A percentile compares a stretch with the other conserved stretches of the same genome.
Conservation (phyloP, 2,888 invertebrate genomes). For the Iselma pallidipennis region DNA sequence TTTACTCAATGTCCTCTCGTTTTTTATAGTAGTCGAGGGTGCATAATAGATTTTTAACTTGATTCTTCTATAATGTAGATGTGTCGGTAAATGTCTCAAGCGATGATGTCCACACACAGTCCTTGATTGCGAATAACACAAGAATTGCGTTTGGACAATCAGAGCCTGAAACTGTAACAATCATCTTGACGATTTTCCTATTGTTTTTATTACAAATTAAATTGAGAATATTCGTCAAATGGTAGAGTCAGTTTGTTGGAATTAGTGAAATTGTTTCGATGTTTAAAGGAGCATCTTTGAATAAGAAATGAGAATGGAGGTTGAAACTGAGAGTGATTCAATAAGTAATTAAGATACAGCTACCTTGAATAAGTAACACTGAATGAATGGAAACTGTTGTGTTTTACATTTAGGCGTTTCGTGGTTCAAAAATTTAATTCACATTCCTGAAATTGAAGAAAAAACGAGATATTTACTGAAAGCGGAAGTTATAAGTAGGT, state of each 20-base stretch:
- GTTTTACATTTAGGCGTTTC: neutral
- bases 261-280: no score
- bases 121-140: constrained; percentile 61
- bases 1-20: neutral
- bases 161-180: constrained; percentile 59
- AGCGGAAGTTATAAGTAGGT: no score
- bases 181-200: neutral
- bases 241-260: no score
- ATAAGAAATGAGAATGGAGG: no score
- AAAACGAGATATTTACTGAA: no score
- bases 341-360: neutral
- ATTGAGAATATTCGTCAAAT: no score
- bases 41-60: neutral
- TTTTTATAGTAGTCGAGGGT: neutral
- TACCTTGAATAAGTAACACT: neutral
- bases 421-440: no score
- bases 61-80: neutral
- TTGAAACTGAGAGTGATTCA: neutral
- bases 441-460: no score
- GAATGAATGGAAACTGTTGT: neutral
- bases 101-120: constrained; percentile 69
- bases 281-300: no score
- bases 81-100: constrained; percentile 51
- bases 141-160: constrained; percentile 74
- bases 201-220: neutral